Evolutionary conservation across 1,140 invertebrate genomes (phyloP).

Genomic region (Dreissena polymorpha): DNA sequence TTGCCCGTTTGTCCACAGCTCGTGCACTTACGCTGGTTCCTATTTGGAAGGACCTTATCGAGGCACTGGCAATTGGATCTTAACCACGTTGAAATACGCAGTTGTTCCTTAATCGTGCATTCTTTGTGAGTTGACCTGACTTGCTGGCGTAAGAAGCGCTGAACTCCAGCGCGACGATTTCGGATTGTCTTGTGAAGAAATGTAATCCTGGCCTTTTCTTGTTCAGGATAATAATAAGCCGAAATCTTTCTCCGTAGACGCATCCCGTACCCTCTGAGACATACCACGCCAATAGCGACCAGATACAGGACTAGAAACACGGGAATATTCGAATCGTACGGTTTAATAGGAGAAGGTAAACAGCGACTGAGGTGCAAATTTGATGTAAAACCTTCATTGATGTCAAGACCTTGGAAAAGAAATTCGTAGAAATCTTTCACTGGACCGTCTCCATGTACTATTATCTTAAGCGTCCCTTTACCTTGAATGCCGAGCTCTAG

Average conservation of each 20-base stretch:
- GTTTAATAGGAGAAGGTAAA: conserved; percentile 41
- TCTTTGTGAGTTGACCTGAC: conserved; percentile 44
- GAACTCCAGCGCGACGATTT: conserved; percentile 13
- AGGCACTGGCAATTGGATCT: conserved; percentile 1
- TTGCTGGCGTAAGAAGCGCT: conserved; percentile 34
- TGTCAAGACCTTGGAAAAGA: conserved; percentile 30
- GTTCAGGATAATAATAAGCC: conserved; percentile 53
- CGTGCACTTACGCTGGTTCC: background rate
- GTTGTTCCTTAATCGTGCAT: conserved; percentile 22
- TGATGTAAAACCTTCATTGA: conserved; percentile 18
- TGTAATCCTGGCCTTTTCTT: conserved; percentile 40
- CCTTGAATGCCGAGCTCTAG: conserved; percentile 38
- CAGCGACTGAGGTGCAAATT: conserved; percentile 32
- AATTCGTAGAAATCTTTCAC: conserved; percentile 42
- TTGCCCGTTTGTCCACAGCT: conserved; percentile 25
- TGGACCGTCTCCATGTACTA: conserved; percentile 35
- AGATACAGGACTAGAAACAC: conserved; percentile 24
- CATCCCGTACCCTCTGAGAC: conserved; percentile 46
- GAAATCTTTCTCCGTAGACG: conserved; percentile 42
- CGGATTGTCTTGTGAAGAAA: conserved; percentile 46
- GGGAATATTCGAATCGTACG: background rate
- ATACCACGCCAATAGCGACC: conserved; percentile 14
- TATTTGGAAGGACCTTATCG: conserved; percentile 1
- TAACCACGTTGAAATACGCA: conserved; percentile 27
- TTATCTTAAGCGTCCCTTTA: conserved; percentile 4